Evolutionary conservation across 2,113 vertebrate species (phyloP).

Genomic region (Rhinopomastus cyanomelas): DNA sequence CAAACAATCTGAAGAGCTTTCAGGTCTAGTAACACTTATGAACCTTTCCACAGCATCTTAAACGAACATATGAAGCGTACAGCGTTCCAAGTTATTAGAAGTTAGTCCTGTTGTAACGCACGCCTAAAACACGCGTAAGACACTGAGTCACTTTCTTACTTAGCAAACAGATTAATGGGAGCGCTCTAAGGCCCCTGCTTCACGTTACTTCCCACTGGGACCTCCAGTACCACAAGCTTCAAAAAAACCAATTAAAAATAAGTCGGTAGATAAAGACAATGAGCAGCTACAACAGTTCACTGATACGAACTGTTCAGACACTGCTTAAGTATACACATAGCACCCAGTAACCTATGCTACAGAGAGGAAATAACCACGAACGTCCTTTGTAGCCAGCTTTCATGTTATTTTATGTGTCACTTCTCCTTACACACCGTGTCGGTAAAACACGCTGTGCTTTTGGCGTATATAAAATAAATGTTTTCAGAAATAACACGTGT

Average conservation of each 20-base stretch:
- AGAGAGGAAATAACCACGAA: neutral
- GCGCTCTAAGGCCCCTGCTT: neutral
- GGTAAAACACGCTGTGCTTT: neutral
- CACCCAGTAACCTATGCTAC: neutral
- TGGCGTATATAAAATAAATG: neutral
- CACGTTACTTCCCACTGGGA: neutral
- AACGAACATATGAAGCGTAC: rapidly evolving
- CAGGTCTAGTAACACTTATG: neutral
- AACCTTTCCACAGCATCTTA: neutral
- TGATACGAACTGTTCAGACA: neutral
- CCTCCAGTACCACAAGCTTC: neutral
- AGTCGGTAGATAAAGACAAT: neutral
- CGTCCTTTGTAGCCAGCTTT: neutral
- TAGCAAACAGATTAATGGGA: neutral
- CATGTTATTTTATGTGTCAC: neutral
- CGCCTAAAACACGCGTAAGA: neutral
- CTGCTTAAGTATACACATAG: neutral
- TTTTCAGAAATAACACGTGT: neutral
- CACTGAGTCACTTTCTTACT: neutral
- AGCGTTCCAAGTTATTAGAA: neutral
- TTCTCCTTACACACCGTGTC: neutral
- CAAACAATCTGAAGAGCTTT: neutral
- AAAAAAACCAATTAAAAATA: neutral
- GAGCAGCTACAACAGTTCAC: neutral
- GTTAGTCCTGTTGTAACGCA: neutral